These are phyloP conservation scores for Eulemur rubriventer DNA, from an alignment of 2,797 vertebrate species.

Conservation along the genomic window DNA sequence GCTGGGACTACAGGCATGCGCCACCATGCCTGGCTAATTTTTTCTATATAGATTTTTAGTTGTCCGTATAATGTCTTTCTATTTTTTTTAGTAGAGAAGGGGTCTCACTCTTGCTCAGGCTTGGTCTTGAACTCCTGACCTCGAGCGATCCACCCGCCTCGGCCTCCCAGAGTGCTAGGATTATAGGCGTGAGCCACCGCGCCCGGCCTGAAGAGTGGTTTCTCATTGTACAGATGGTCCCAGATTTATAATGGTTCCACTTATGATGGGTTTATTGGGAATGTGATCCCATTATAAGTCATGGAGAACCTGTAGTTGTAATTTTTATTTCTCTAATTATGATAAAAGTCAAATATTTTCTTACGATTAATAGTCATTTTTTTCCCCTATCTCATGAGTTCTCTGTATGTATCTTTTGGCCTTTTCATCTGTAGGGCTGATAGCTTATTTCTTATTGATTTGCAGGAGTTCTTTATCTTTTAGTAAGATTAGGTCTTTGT, in stretches of 20 bases:
- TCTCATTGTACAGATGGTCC: not conserved
- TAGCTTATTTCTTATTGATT: not conserved
- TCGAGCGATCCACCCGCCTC: too few species aligned
- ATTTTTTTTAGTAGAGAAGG: too few species aligned
- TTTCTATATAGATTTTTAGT: too few species aligned
- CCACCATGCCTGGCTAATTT: too few species aligned
- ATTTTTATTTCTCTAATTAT: not conserved
- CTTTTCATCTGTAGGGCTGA: not conserved
- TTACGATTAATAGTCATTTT: not conserved
- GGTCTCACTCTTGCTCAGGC: too few species aligned
- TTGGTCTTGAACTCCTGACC: too few species aligned
- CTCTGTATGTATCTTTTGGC: not conserved
- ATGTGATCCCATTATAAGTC: not conserved
- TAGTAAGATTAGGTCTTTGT: not conserved
- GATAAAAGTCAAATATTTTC: not conserved
- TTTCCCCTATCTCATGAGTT: not conserved
- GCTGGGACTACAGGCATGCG: too few species aligned
- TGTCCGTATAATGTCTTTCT: too few species aligned
- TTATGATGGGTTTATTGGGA: not conserved
- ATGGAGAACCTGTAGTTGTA: not conserved
- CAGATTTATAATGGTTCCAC: not conserved
- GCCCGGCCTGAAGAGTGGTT: not conserved
- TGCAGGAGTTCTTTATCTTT: not conserved
- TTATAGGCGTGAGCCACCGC: too few species aligned
- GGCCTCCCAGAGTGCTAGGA: too few species aligned